Conservation (phyloP, 35 echinoderm and acorn worm species). For the Amphiura filiformis region DNA sequence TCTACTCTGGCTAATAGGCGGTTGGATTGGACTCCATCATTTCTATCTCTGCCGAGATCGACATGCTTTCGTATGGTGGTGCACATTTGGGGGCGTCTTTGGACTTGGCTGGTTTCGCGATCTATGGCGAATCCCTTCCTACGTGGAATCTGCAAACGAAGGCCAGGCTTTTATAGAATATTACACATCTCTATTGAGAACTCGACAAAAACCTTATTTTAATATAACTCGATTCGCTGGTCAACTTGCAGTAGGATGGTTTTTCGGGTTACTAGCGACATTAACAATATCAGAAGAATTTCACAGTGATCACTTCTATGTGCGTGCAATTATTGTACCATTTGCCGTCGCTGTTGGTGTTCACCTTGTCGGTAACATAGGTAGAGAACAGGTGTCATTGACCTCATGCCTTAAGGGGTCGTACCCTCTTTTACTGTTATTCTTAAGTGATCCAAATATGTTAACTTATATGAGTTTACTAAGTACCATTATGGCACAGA, state of each 20-base stretch:
- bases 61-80: slow-evolving; percentile 96
- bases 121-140: slow-evolving; percentile 58
- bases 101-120: slow-evolving; percentile 79
- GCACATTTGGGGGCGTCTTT: slow-evolving; percentile 65
- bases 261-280: slow-evolving; percentile 61
- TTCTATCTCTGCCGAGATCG: slow-evolving; percentile 87
- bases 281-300: slow-evolving; percentile 62
- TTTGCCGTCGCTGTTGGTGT: slow-evolving; percentile 63
- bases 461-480: slow-evolving; percentile 40
- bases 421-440: slow-evolving; percentile 25
- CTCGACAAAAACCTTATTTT: slow-evolving; percentile 47
- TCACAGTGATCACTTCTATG: background rate
- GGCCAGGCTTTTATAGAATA: slow-evolving; percentile 40
- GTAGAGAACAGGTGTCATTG: slow-evolving; percentile 53
- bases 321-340: slow-evolving; percentile 58
- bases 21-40: slow-evolving; percentile 82
- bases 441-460: slow-evolving; percentile 44
- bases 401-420: slow-evolving; percentile 51
- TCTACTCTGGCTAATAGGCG: slow-evolving; percentile 71
- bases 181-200: slow-evolving; percentile 45
- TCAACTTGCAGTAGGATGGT: slow-evolving; percentile 48
- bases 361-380: slow-evolving; percentile 78
- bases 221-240: slow-evolving; percentile 44
- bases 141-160: slow-evolving; percentile 70
- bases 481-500: slow-evolving; percentile 58